Evolutionary conservation across 2,113 vertebrate species (phyloP), one percentile per base, ranked within the genome.

Genomic region (Alethe diademata): DNA sequence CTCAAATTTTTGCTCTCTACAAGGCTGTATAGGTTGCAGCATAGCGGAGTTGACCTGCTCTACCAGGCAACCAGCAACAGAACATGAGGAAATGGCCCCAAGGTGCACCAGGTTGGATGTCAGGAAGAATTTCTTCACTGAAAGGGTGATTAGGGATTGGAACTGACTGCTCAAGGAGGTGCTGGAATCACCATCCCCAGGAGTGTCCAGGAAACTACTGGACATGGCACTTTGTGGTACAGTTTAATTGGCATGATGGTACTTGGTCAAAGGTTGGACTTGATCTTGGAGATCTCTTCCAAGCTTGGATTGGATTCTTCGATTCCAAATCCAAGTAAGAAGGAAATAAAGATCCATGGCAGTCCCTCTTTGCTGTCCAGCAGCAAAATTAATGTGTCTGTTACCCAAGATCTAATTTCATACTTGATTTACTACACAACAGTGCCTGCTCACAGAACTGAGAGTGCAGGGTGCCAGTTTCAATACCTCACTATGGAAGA

Each of bases 401-500:
- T 65, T 58, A 75, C 40, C 10, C 8, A 79, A 42, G 19, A 69
- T 65, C 38, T 51, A 35, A 43, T 86, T 86, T 75, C 20, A 36
- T 36, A 82, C 31, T 70, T 76, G 29, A 66, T 42, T 90, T 88
- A 70, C 43, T 47, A 61, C 26, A 78, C 18, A 65, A n/a, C 11
- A 58, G 57, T 45, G 19, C 9, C 35, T 86, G 28, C 42, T 75
- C 5, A 33, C 9, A 70, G 25, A 79, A 51, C 11, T 42, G 26
- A 47, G 26, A 47, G 26, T 9, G 17, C 7, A 76, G 1, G 4
- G 18, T 1, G 0, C 9, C 62, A 7, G 54, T 35, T 83, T 88
- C 28, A 54, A 58, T n/a, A 67, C 8, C 11, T 8, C 23, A 78
- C n/a, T 28, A 69, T 23, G 16, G 74, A 78, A 92, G 29, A 81